Percentiles rank a stretch among this genome's conserved stretches.
Conservation (phyloP, 2,797 vertebrate genomes). For the Sebastes steindachneri region DNA sequence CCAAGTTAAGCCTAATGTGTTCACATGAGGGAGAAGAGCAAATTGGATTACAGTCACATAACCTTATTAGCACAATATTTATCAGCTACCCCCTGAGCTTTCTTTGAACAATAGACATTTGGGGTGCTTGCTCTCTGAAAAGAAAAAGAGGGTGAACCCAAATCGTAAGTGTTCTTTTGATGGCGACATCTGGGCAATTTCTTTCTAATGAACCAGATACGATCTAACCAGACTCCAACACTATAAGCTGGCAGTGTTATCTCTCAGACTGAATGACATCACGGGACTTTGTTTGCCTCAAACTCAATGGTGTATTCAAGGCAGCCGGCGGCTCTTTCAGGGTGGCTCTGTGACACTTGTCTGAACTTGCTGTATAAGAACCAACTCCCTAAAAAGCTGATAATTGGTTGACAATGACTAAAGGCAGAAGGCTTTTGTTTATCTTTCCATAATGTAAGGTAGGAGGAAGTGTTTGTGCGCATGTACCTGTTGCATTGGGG, state of each 20-base stretch:
- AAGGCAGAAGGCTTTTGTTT: constrained; percentile 1
- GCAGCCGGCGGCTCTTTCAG: constrained; percentile 34
- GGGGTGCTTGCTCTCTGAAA: constrained; percentile 6
- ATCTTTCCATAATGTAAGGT: constrained; percentile 17
- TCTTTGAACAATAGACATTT: constrained; percentile 26
- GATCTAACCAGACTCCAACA: constrained; percentile 12
- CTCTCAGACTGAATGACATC: constrained; percentile 35
- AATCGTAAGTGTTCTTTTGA: background rate
- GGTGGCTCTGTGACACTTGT: constrained; percentile 55
- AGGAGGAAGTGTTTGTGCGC: background rate
- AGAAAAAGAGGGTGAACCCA: background rate
- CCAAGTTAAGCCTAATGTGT: constrained; percentile 47
- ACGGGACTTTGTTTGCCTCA: constrained; percentile 39
- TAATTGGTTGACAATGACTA: constrained; percentile 60
- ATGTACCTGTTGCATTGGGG: constrained; percentile 90
- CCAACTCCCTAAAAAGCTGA: constrained; percentile 65
- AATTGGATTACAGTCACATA: constrained; percentile 58
- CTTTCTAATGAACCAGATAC: constrained; percentile 19
- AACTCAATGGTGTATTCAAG: background rate
- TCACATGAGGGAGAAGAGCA: constrained; percentile 35
- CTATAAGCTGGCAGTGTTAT: constrained; percentile 7
- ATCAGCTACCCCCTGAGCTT: constrained; percentile 7
- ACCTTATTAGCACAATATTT: constrained; percentile 50
- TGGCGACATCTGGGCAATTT: background rate
- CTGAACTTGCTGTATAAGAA: constrained; percentile 64